Conservation (phyloP, 1,140 invertebrate genomes). For the Drosophila elegans region DNA sequence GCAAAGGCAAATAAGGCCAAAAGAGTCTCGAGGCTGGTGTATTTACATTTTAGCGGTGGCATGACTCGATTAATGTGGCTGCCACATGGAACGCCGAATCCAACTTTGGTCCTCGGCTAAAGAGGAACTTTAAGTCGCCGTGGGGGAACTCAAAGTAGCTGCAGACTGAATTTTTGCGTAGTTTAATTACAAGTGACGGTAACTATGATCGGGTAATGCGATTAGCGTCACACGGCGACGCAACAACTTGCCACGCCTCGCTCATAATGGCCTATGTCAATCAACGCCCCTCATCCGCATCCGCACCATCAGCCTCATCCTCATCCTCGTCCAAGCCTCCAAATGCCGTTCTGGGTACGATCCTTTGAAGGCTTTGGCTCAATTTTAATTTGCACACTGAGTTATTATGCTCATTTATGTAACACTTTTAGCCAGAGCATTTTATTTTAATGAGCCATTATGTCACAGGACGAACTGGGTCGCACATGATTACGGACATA, state of each 20-base stretch:
- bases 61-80: slow-evolving; percentile 57
- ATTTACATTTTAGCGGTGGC: slow-evolving; percentile 45
- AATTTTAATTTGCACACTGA: slow-evolving; percentile 76
- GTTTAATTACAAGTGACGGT: slow-evolving; percentile 63
- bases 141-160: slow-evolving; percentile 9
- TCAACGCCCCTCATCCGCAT: slow-evolving; percentile 11
- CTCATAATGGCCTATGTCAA: slow-evolving; percentile 32
- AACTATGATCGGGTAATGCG: slow-evolving; percentile 78
- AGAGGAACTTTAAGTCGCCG: slow-evolving; percentile 20
- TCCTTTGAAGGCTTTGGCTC: slow-evolving; percentile 52
- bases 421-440: slow-evolving; percentile 60
- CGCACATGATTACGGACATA: slow-evolving; percentile 38
- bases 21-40: slow-evolving; percentile 27
- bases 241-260: slow-evolving; percentile 13
- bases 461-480: slow-evolving; percentile 53
- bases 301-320: not conserved
- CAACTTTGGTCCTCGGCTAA: not conserved
- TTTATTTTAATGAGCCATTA: slow-evolving; percentile 75
- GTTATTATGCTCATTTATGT: slow-evolving; percentile 70
- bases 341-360: slow-evolving; percentile 5
- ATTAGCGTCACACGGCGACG: slow-evolving; percentile 49
- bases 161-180: slow-evolving; percentile 28
- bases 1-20: slow-evolving; percentile 3
- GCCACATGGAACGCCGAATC: slow-evolving; percentile 19
- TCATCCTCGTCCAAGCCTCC: not conserved